Base-by-base conservation (phyloP, 2,888 invertebrate genomes). In the Hypercompe scribonia region DNA sequence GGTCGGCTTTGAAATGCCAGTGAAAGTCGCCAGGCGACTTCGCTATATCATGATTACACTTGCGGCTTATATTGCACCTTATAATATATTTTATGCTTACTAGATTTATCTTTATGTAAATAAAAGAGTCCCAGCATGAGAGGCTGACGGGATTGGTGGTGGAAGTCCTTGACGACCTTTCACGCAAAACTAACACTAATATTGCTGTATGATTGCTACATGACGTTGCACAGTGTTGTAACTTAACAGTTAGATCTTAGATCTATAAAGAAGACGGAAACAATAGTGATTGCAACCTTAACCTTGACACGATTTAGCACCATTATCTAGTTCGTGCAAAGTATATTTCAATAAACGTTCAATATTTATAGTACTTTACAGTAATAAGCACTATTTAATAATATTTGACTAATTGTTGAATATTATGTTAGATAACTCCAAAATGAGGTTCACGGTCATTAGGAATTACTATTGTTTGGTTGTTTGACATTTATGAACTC, bases 11-110 rank as follows among this genome's bases (percentile, higher is more conserved):
- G 90, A 92, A 93, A 93, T 93, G 93, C 89, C 93, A 92, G 95
- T 94, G 95, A 95, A 95, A 95, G 95, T 94, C 91, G 91, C 90
- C 90, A 88, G 90, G 90, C 93, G 91, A 94, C 94, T 95, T 93
- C 92, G 93, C 92, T 92, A 92, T 90, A 92, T 88, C 82, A 81
- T 85, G 86, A 86, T 87, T 88, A 86, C 79, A 82, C 81, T 76
- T 71, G 80, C 75, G 83, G 77, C 80, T 81, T 83, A 81, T 71
- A 76, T 73, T 80, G 73, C 65, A 74, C 70, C 70, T 74, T 70
- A 74, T 71, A 74, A 66, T 65, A 70, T 83, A 75, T 75, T 77
- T 75, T 54, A 74, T 70, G 65, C 63, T 58, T 67, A 71, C 50
- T n/a, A 34, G n/a, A 13, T 33, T 46, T 67, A 50, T 50, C 7